These are phyloP conservation scores for Rachycentron canadum DNA, from an alignment of 2,797 vertebrate species.

Conservation along the genomic window DNA sequence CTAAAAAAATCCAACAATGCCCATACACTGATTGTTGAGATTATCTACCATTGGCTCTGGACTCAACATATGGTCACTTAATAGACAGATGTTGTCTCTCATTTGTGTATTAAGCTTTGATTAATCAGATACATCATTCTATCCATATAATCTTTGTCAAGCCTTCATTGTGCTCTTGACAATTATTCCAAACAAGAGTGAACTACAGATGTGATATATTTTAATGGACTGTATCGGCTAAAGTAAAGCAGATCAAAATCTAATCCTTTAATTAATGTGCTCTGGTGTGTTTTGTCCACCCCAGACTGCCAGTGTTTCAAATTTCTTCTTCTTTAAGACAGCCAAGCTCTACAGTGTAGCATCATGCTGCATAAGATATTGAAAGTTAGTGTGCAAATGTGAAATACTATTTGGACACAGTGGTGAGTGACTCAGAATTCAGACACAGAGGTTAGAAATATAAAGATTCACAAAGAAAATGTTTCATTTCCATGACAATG, in stretches of 20 bases:
- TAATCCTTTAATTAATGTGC: neutral
- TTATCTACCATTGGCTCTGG: neutral
- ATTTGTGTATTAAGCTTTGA: neutral
- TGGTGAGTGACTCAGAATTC: neutral
- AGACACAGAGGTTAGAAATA: neutral
- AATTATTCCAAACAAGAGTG: neutral
- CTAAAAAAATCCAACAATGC: neutral
- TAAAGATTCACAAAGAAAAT: neutral
- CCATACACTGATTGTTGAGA: neutral
- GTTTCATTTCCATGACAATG: neutral
- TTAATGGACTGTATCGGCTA: neutral
- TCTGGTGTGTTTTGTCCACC: too few relatives aligned
- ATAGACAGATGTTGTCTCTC: neutral
- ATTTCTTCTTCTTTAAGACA: neutral
- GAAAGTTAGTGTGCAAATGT: neutral
- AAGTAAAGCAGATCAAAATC: neutral
- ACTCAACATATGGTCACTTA: neutral
- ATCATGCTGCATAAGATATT: neutral
- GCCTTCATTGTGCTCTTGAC: neutral
- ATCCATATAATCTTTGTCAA: neutral
- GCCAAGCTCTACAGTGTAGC: neutral
- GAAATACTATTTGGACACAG: neutral
- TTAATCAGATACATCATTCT: neutral
- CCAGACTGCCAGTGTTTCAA: too few relatives aligned
- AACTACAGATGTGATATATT: neutral